Evolutionary conservation across 1,140 invertebrate species (phyloP).

Genomic region (Drosophila kikkawai): DNA sequence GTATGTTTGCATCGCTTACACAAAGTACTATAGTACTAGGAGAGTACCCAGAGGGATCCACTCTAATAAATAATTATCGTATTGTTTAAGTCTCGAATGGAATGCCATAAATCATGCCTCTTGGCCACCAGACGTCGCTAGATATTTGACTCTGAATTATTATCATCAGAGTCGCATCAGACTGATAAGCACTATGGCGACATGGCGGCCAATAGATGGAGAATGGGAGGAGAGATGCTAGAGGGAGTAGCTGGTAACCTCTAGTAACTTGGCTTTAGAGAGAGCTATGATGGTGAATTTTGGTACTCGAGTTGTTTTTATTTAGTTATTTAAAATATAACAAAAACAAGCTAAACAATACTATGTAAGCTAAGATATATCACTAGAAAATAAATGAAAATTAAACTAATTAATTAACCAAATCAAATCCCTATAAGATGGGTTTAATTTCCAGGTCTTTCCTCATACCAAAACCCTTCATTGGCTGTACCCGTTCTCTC

Average conservation of each 20-base stretch:
- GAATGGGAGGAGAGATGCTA: background rate
- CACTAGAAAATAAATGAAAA: background rate
- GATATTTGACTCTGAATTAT: constrained; percentile 68
- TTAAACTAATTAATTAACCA: background rate
- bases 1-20: constrained; percentile 29
- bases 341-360: background rate
- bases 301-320: background rate
- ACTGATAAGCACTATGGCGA: constrained; percentile 60
- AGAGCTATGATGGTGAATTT: background rate
- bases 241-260: background rate
- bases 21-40: constrained; percentile 24
- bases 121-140: constrained; percentile 49
- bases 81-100: constrained; percentile 68
- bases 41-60: constrained; percentile 16
- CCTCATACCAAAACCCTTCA: background rate
- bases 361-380: background rate
- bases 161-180: constrained; percentile 57
- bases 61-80: constrained; percentile 69
- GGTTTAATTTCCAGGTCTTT: too few relatives aligned
- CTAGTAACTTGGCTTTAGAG: constrained; percentile 9
- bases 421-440: background rate
- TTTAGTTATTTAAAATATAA: background rate
- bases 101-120: constrained; percentile 65
- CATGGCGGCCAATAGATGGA: constrained; percentile 14
- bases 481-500: background rate